A percentile compares a stretch with the other conserved stretches of the same genome.
Evolutionary conservation across 1,140 invertebrate species (phyloP).

Genomic region (Drosophila teissieri): DNA sequence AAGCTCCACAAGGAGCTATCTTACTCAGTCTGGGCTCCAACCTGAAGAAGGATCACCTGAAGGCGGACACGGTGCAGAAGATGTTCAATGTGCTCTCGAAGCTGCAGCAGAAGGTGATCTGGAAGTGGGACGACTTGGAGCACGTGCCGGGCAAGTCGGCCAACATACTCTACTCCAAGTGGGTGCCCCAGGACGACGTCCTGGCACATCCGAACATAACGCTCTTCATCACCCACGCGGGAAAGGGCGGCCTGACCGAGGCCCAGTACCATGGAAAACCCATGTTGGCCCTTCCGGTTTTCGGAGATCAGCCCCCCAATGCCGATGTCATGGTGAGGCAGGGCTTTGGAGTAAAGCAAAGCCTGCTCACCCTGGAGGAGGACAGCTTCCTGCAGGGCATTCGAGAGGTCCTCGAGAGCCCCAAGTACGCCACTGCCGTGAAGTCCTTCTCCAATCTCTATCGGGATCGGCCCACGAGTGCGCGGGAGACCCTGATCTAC

Average conservation of each 20-base stretch:
- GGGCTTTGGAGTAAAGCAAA: slow-evolving; percentile 67
- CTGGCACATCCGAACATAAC: slow-evolving; percentile 87
- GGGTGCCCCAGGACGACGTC: slow-evolving; percentile 87
- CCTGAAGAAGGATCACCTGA: slow-evolving; percentile 82
- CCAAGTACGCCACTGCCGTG: slow-evolving; percentile 45
- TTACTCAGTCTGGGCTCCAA: slow-evolving; percentile 87
- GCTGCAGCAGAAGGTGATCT: slow-evolving; percentile 85
- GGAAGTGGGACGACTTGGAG: slow-evolving; percentile 85
- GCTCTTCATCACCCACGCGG: slow-evolving; percentile 90
- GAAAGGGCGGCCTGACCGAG: slow-evolving; percentile 86
- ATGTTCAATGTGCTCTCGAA: slow-evolving; percentile 85
- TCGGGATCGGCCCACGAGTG: slow-evolving; percentile 60
- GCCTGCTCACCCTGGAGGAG: slow-evolving; percentile 85
- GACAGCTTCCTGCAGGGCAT: slow-evolving; percentile 58
- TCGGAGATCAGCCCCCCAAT: slow-evolving; percentile 76
- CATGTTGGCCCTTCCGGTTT: slow-evolving; percentile 85
- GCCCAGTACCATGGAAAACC: slow-evolving; percentile 85
- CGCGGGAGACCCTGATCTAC: slow-evolving; percentile 79
- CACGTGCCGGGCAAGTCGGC: slow-evolving; percentile 83
- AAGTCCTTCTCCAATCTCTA: slow-evolving; percentile 61
- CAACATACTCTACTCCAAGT: slow-evolving; percentile 86
- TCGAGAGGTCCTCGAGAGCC: slow-evolving; percentile 58
- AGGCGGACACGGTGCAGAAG: slow-evolving; percentile 73
- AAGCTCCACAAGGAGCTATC: slow-evolving; percentile 80
- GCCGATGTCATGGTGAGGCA: slow-evolving; percentile 42